Conservation (phyloP, 2,888 invertebrate genomes). For the Sarcophaga carnaria region DNA sequence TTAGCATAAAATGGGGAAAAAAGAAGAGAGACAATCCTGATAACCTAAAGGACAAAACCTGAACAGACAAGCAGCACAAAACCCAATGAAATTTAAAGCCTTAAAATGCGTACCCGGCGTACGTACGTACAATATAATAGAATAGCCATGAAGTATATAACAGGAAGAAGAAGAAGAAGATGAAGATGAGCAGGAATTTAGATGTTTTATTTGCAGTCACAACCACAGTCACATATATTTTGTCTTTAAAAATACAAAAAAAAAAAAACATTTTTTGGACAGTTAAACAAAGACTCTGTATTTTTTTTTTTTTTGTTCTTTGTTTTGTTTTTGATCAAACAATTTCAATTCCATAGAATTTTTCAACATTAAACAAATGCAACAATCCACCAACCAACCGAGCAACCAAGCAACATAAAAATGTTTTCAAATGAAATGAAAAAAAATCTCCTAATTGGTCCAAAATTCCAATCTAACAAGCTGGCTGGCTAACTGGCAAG, state of each 20-base stretch:
- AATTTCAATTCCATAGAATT: conserved; percentile 68
- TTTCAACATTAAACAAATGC: conserved; percentile 53
- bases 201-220: conserved; percentile 29
- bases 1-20: neutral
- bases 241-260: neutral
- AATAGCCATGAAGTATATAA: too few species aligned
- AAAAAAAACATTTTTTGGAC: neutral
- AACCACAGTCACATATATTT: conserved; percentile 19
- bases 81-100: neutral
- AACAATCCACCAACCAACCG: neutral
- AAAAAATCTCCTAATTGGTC: conserved; percentile 70
- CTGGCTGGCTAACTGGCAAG: neutral
- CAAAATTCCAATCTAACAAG: conserved; percentile 70
- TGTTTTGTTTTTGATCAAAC: conserved; percentile 55
- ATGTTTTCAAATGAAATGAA: conserved; percentile 58
- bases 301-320: conserved; percentile 26
- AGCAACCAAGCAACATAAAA: neutral
- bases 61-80: conserved; percentile 35
- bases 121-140: too few species aligned
- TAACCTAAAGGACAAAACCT: conserved; percentile 2
- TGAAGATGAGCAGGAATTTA: conserved; percentile 17
- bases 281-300: neutral
- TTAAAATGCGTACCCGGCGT: conserved; percentile 38
- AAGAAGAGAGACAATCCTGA: neutral
- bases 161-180: neutral